phyloP scores from a whole-genome alignment of 2,888 invertebrate species.

The Andricus curvator region DNA sequence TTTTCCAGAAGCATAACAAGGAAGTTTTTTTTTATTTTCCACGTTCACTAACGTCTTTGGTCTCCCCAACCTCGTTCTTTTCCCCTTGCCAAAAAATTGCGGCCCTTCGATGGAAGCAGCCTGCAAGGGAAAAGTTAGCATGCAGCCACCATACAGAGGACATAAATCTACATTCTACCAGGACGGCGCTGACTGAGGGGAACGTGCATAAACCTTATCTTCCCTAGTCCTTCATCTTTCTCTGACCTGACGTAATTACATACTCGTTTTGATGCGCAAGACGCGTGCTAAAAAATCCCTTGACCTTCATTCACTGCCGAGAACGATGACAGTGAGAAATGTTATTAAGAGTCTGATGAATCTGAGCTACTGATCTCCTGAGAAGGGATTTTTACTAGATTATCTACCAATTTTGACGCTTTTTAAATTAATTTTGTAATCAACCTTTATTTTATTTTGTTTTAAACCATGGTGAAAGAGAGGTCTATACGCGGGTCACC shows the following conservation, averaged over 20 bases:
- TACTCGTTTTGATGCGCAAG: slow-evolving; percentile 56
- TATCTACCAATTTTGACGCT: neutral
- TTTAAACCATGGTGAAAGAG: no score
- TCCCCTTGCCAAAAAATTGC: slow-evolving; percentile 42
- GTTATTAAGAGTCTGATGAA: slow-evolving; percentile 22
- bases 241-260: slow-evolving; percentile 59
- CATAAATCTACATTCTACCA: slow-evolving; percentile 66
- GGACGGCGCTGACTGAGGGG: slow-evolving; percentile 50
- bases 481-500: no score
- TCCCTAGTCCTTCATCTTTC: slow-evolving; percentile 51
- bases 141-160: slow-evolving; percentile 60
- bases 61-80: slow-evolving; percentile 19
- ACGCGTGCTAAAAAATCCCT: slow-evolving; percentile 43
- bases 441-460: no score
- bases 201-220: slow-evolving; percentile 50
- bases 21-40: slow-evolving; percentile 2
- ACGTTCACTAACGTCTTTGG: slow-evolving; percentile 6
- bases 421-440: no score
- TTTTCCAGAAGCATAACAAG: slow-evolving; percentile 26
- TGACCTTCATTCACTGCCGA: slow-evolving; percentile 28
- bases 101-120: slow-evolving; percentile 48
- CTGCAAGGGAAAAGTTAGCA: slow-evolving; percentile 53
- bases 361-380: neutral
- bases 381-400: neutral
- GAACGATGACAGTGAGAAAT: slow-evolving; percentile 34